Conservation (phyloP, 2,888 invertebrate genomes). For the Hypomecis punctinalis region DNA sequence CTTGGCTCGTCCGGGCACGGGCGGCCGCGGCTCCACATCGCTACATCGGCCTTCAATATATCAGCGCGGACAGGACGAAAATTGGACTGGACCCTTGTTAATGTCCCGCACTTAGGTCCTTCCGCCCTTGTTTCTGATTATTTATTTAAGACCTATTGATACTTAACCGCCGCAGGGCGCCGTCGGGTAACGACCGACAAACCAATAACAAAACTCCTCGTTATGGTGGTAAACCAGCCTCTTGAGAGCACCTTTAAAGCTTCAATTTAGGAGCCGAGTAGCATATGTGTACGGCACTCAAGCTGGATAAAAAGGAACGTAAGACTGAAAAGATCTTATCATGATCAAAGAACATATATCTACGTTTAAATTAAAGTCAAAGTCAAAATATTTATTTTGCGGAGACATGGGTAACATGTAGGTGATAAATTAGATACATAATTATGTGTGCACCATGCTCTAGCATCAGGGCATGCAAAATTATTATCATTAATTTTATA, state of each 20-base stretch:
- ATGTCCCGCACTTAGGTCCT: conserved; percentile 81
- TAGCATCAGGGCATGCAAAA: too few relatives aligned
- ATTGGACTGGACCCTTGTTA: conserved; percentile 85
- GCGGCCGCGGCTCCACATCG: conserved; percentile 59
- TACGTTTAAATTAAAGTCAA: too few relatives aligned
- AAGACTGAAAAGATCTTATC: not conserved
- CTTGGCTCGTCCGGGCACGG: not conserved
- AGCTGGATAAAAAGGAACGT: not conserved
- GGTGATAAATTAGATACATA: too few relatives aligned
- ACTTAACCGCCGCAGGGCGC: conserved; percentile 41
- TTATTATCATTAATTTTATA: too few relatives aligned
- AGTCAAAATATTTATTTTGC: too few relatives aligned
- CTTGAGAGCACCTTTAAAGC: conserved; percentile 16
- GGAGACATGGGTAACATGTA: too few relatives aligned
- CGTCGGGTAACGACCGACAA: conserved; percentile 23
- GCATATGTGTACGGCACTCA: not conserved
- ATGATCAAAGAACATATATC: too few relatives aligned
- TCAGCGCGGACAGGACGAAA: conserved; percentile 83
- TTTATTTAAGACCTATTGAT: conserved; percentile 82
- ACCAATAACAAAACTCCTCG: conserved; percentile 34
- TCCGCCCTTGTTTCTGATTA: conserved; percentile 79
- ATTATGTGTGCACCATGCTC: too few relatives aligned
- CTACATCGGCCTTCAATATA: conserved; percentile 79
- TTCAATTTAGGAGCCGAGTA: conserved; percentile 2
- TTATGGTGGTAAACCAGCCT: conserved; percentile 17